Percentiles rank a stretch among this genome's conserved stretches.
These are phyloP conservation scores for Acrobasis suavella DNA, from an alignment of 2,888 invertebrate species.

Conservation along the genomic window DNA sequence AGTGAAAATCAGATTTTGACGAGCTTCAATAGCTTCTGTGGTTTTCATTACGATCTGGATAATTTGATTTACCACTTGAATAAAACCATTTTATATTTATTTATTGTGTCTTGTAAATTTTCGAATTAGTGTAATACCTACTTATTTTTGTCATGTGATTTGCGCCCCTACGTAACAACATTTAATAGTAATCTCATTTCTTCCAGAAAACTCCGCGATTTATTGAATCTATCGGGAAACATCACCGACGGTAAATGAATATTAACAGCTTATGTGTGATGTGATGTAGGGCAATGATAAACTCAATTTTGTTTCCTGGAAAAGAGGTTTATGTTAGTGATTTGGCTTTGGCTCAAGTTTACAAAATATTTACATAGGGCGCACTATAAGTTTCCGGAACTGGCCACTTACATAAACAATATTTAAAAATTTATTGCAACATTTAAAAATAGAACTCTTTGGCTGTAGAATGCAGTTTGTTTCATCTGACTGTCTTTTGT, in stretches of 20 bases:
- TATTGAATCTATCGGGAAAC: constrained; percentile 59
- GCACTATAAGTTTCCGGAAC: too few species aligned
- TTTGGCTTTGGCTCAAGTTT: not conserved
- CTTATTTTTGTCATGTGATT: not conserved
- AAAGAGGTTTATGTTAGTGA: constrained; percentile 15
- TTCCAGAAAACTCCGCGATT: constrained; percentile 48
- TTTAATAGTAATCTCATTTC: constrained; percentile 31
- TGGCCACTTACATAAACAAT: too few species aligned
- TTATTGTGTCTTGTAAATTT: not conserved
- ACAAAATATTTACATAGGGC: not conserved
- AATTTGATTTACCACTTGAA: not conserved
- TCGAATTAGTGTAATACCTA: not conserved
- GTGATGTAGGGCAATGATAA: not conserved
- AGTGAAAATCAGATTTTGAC: constrained; percentile 35
- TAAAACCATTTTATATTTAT: not conserved
- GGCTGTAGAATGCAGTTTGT: too few species aligned
- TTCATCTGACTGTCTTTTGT: too few species aligned
- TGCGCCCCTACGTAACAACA: not conserved
- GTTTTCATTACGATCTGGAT: constrained; percentile 4
- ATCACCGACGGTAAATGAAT: constrained; percentile 29
- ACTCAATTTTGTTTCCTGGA: constrained; percentile 12
- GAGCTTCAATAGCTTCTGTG: constrained; percentile 32
- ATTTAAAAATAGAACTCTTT: too few species aligned
- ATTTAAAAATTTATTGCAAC: too few species aligned
- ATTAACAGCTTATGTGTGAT: constrained; percentile 10